Percentiles rank a stretch among this genome's conserved stretches.
Conservation (phyloP, 2,888 invertebrate species). For the Pyralis farinalis region DNA sequence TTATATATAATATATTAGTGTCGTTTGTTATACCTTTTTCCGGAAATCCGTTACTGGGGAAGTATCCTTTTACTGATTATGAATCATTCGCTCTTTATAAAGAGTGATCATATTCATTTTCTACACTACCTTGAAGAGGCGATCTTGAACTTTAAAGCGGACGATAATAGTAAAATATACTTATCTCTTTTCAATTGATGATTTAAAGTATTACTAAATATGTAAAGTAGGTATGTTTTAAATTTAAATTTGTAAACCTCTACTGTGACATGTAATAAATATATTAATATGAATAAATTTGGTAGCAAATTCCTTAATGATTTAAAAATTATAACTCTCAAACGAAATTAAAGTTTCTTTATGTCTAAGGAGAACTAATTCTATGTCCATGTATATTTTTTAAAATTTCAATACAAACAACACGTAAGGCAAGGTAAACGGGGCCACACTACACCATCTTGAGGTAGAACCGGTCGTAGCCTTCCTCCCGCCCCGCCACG, state of each 20-base stretch:
- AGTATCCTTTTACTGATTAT: background rate
- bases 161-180: too few species aligned
- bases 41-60: background rate
- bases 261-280: too few species aligned
- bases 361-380: too few species aligned
- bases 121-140: conserved; percentile 1
- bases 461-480: conserved; percentile 48
- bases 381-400: conserved; percentile 6
- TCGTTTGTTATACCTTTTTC: background rate
- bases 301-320: too few species aligned
- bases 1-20: background rate
- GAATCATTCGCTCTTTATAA: background rate
- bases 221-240: too few species aligned
- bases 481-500: conserved; percentile 25
- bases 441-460: conserved; percentile 52
- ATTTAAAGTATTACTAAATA: too few species aligned
- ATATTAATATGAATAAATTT: too few species aligned
- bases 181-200: too few species aligned
- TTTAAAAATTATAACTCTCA: too few species aligned
- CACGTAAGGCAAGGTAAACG: conserved; percentile 52
- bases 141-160: background rate
- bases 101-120: background rate
- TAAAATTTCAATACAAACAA: conserved; percentile 25
- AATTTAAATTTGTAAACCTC: too few species aligned
- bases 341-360: too few species aligned